phyloP scores from a whole-genome alignment of 2,888 invertebrate genomes.

The Carpatolechia fugitivella region DNA sequence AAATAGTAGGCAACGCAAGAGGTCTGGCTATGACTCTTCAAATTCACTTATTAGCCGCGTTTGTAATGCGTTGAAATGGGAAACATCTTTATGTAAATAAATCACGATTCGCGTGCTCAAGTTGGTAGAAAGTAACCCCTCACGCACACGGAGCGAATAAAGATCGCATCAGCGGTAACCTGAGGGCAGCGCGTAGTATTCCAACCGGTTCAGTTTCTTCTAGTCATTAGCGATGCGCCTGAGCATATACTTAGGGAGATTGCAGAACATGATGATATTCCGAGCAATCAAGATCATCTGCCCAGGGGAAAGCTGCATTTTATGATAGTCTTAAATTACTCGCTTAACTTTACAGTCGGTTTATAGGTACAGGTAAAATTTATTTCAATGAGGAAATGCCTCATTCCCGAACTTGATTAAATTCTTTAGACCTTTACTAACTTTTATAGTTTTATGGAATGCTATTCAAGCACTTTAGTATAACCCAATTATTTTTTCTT shows the following conservation, averaged over 20 bases:
- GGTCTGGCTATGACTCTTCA: too few relatives aligned
- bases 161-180: conserved; percentile 5
- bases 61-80: too few relatives aligned
- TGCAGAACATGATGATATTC: conserved; percentile 11
- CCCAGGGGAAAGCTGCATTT: conserved; percentile 37
- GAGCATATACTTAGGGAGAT: conserved; percentile 15
- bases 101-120: background rate
- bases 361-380: too few relatives aligned
- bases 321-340: background rate
- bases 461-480: too few relatives aligned
- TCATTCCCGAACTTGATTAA: too few relatives aligned
- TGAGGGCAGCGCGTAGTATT: background rate
- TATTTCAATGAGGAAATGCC: too few relatives aligned
- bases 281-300: conserved; percentile 26
- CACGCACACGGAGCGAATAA: conserved; percentile 3
- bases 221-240: conserved; percentile 16
- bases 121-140: background rate
- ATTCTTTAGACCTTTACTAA: too few relatives aligned
- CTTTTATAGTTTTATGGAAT: too few relatives aligned
- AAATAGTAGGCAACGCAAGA: too few relatives aligned
- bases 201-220: conserved; percentile 8
- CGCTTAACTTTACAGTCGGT: background rate
- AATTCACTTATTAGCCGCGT: too few relatives aligned
- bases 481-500: too few relatives aligned
- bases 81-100: background rate